Evolutionary conservation across 2,888 invertebrate species (phyloP).

Genomic region (Parnassius mnemosyne): DNA sequence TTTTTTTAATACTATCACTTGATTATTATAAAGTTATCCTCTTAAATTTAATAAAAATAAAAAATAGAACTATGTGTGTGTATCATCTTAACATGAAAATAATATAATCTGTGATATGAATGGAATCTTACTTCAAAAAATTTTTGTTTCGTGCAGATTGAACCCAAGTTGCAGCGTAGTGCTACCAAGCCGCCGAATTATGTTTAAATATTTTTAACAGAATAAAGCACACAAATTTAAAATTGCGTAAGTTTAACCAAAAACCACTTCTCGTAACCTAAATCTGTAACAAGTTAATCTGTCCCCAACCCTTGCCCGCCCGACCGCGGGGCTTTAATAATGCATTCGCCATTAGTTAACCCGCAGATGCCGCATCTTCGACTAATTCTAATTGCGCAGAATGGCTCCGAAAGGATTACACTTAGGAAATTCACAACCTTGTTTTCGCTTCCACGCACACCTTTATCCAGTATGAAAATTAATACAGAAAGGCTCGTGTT

Average conservation of each 20-base stretch:
- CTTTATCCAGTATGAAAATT: conserved; percentile 39
- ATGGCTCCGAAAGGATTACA: conserved; percentile 70
- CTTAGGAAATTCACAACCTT: conserved; percentile 48
- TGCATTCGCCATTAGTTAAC: conserved; percentile 77
- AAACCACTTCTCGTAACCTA: conserved; percentile 1
- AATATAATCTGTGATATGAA: too few species aligned
- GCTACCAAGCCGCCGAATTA: background rate
- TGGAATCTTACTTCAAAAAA: too few species aligned
- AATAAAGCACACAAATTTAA: conserved; percentile 20
- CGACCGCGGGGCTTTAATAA: conserved; percentile 67
- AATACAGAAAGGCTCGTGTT: conserved; percentile 33
- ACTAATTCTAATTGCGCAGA: conserved; percentile 69
- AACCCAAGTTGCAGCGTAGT: too few species aligned
- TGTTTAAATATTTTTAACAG: background rate
- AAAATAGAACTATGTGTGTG: too few species aligned
- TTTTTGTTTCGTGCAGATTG: too few species aligned
- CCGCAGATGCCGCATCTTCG: conserved; percentile 72
- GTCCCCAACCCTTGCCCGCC: conserved; percentile 61
- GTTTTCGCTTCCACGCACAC: conserved; percentile 49
- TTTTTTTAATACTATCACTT: too few species aligned
- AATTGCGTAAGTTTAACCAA: conserved; percentile 3
- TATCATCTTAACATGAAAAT: too few species aligned
- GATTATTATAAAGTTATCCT: too few species aligned
- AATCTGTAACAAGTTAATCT: conserved; percentile 65
- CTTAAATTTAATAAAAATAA: too few species aligned